Conservation (phyloP, 64 coral and sea anemone species). For the Stichodactyla mertensii region DNA sequence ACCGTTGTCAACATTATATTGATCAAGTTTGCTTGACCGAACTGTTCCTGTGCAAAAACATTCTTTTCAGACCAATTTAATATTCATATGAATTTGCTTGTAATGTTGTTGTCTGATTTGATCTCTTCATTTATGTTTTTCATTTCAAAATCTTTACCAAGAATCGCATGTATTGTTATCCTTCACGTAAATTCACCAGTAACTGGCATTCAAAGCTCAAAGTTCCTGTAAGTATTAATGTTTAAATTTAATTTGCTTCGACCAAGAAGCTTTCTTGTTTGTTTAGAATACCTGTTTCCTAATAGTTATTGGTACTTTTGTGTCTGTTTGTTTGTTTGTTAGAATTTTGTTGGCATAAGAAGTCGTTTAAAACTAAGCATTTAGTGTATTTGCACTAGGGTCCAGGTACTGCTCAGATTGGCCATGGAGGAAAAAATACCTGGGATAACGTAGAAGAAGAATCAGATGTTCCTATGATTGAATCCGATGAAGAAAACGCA, state of each 20-base stretch:
- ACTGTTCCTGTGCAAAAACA: too few relatives aligned
- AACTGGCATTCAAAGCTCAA: not conserved
- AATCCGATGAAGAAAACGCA: conserved; percentile 40
- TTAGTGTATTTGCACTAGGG: conserved; percentile 35
- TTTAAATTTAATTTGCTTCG: not conserved
- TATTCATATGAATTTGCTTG: too few relatives aligned
- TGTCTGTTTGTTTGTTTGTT: too few relatives aligned
- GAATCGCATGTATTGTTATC: not conserved
- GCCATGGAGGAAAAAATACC: conserved; percentile 49
- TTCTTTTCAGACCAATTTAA: too few relatives aligned
- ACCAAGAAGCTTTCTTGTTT: not conserved
- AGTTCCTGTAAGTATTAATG: not conserved
- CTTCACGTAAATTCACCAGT: not conserved
- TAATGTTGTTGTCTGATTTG: too few relatives aligned
- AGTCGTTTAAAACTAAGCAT: not conserved
- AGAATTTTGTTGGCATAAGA: too few relatives aligned
- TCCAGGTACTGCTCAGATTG: conserved; percentile 74
- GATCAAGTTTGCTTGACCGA: too few relatives aligned
- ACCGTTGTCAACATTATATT: too few relatives aligned
- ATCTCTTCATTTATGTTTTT: too few relatives aligned
- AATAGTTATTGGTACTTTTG: too few relatives aligned
- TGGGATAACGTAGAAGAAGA: conserved; percentile 58
- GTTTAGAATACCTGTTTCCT: too few relatives aligned
- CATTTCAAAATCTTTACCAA: not conserved
- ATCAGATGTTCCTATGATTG: conserved; percentile 29